These are phyloP conservation scores for Cardiocondyla obscurior DNA, from an alignment of 1,140 invertebrate genomes.

Conservation along the genomic window DNA sequence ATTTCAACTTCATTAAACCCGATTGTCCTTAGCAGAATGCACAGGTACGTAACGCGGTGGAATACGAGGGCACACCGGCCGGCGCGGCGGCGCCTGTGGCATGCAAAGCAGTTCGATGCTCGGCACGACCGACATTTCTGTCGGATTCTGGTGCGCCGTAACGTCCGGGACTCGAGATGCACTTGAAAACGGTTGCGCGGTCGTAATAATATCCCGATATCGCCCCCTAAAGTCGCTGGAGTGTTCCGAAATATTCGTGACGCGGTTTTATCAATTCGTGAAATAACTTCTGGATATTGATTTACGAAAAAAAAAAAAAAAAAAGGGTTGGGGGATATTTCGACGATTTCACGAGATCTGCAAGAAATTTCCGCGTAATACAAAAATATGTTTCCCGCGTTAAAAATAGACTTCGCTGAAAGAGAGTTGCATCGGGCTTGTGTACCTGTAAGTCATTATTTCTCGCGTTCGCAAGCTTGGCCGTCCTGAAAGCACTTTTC, in stretches of 20 bases:
- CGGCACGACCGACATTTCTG: slow-evolving; percentile 63
- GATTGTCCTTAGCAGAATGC: slow-evolving; percentile 67
- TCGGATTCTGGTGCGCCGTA: slow-evolving; percentile 62
- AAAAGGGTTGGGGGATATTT: background rate
- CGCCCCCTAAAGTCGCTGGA: background rate
- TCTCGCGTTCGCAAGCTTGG: background rate
- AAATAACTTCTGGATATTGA: background rate
- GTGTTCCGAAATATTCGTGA: slow-evolving; percentile 13
- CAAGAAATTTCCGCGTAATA: background rate
- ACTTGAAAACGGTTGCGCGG: slow-evolving; percentile 60
- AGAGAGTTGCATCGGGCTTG: background rate
- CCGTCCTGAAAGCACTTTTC: background rate
- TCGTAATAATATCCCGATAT: slow-evolving; percentile 57
- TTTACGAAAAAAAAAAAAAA: background rate
- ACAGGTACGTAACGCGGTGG: slow-evolving; percentile 52
- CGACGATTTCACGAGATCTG: background rate
- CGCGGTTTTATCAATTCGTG: background rate
- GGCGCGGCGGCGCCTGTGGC: slow-evolving; percentile 43
- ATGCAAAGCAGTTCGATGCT: slow-evolving; percentile 57
- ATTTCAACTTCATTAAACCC: slow-evolving; percentile 63
- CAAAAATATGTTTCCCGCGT: background rate
- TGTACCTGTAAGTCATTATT: slow-evolving; percentile 20
- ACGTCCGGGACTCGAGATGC: slow-evolving; percentile 53
- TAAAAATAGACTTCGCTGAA: slow-evolving; percentile 14
- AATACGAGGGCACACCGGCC: slow-evolving; percentile 20